phyloP scores from a whole-genome alignment of 2,797 vertebrate genomes.

The Luscinia megarhynchos region DNA sequence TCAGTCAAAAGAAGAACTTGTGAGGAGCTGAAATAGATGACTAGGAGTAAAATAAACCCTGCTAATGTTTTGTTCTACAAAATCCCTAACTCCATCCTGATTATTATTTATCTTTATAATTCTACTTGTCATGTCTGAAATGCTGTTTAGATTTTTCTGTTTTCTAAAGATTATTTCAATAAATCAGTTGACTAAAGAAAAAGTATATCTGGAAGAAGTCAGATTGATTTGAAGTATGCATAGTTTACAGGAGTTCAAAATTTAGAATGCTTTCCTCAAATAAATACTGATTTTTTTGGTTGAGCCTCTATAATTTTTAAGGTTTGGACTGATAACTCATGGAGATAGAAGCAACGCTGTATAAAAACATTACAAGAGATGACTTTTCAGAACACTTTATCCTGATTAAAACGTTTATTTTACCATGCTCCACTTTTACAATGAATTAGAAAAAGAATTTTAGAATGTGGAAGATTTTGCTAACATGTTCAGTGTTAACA shows the following conservation, averaged over 20 bases:
- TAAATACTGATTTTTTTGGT: background rate
- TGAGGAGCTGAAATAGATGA: background rate
- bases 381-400: background rate
- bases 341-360: background rate
- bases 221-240: background rate
- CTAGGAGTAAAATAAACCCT: background rate
- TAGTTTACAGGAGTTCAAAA: background rate
- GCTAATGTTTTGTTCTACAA: background rate
- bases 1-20: background rate
- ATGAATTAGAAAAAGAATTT: background rate
- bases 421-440: background rate
- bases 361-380: background rate
- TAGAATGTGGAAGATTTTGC: background rate
- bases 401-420: background rate
- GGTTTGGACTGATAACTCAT: background rate
- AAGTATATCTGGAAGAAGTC: background rate
- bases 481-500: background rate
- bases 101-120: background rate
- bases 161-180: background rate
- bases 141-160: background rate
- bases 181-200: background rate
- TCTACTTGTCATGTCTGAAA: background rate
- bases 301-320: background rate
- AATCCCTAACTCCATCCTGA: background rate
- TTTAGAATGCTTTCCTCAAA: background rate